A percentile compares a stretch with the other conserved stretches of the same genome.
phyloP scores from a whole-genome alignment of 2,113 vertebrate species.

The Hassar affinis region DNA sequence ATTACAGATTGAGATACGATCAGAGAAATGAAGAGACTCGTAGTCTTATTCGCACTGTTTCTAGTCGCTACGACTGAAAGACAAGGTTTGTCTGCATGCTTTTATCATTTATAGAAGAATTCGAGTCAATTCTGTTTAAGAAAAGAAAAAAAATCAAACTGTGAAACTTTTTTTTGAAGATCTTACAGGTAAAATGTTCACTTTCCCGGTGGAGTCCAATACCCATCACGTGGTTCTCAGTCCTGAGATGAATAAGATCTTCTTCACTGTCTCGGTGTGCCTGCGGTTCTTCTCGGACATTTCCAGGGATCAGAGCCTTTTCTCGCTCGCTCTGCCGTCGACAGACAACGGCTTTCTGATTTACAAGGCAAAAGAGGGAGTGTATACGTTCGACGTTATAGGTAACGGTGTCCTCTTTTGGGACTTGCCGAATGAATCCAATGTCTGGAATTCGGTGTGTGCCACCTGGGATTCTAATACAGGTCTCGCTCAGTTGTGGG shows the following conservation, averaged over 20 bases:
- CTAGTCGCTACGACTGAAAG: not conserved
- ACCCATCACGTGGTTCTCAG: conserved; percentile 16
- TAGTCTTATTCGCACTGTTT: not conserved
- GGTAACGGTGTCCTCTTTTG: not conserved
- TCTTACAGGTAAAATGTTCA: conserved; percentile 37
- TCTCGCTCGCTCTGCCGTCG: conserved; percentile 10
- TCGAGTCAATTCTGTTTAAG: not conserved
- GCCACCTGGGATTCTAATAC: conserved; percentile 50
- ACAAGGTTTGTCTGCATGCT: not conserved
- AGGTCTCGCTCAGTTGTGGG: conserved; percentile 54
- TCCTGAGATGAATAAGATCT: not conserved
- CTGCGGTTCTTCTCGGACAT: conserved; percentile 21
- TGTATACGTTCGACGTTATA: not conserved
- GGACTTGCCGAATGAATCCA: conserved; percentile 19
- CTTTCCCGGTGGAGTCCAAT: conserved; percentile 30
- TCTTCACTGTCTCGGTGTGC: conserved; percentile 6
- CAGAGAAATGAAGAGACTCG: not conserved
- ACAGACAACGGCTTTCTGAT: conserved; percentile 42
- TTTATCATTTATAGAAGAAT: not conserved
- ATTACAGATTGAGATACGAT: not conserved
- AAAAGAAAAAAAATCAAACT: not conserved
- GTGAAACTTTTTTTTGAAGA: conserved; percentile 3
- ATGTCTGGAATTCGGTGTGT: conserved; percentile 56
- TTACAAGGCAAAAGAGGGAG: not conserved
- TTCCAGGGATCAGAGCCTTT: conserved; percentile 14